phyloP scores from a whole-genome alignment of 2,113 vertebrate genomes.

The Nipponia nippon region DNA sequence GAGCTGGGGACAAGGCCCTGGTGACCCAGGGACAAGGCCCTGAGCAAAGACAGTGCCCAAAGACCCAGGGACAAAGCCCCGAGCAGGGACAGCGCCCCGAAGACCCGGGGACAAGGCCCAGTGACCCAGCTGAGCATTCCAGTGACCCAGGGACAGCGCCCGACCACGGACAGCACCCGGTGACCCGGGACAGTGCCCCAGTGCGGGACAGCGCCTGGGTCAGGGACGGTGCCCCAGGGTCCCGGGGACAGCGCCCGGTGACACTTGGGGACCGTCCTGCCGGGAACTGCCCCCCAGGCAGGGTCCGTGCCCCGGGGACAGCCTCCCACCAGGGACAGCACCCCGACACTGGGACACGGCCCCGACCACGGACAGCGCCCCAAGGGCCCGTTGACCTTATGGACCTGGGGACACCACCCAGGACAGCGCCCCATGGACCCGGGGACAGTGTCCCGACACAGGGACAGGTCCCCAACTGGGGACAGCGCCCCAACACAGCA shows the following conservation, averaged over 20 bases:
- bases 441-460: neutral
- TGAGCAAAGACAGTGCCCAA: neutral
- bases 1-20: neutral
- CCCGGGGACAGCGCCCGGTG: neutral
- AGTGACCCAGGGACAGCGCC: neutral
- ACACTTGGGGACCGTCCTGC: neutral
- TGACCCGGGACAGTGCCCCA: neutral
- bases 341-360: neutral
- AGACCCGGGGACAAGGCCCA: neutral
- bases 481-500: neutral
- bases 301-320: neutral
- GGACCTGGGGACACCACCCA: neutral
- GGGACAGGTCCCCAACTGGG: neutral
- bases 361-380: neutral
- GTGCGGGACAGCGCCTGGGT: neutral
- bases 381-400: fast-evolving
- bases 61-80: neutral
- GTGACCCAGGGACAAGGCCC: neutral
- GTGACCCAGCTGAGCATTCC: neutral
- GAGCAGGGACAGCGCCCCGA: neutral
- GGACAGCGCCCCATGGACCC: neutral
- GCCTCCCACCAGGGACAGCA: neutral
- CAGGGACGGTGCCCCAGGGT: fast-evolving
- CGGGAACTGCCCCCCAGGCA: neutral
- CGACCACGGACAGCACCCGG: neutral